phyloP scores from a whole-genome alignment of 2,113 vertebrate species.

The Varanus salvator region DNA sequence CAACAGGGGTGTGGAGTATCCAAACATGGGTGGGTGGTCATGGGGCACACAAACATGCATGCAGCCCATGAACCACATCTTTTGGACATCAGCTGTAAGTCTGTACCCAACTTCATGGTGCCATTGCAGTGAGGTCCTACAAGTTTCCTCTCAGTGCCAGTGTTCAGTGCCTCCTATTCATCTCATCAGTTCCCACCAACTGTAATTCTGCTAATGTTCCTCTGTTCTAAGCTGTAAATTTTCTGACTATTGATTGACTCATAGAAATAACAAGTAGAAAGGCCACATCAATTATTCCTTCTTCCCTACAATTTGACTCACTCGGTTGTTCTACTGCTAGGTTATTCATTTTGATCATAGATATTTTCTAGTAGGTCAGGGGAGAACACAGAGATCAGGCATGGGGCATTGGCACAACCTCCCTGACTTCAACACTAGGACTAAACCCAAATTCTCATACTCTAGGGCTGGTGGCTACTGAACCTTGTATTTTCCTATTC shows the following conservation, averaged over 20 bases:
- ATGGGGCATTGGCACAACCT: neutral
- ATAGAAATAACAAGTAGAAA: neutral
- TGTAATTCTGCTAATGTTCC: neutral
- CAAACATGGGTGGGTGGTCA: too few relatives aligned
- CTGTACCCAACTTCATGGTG: neutral
- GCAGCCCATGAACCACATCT: too few relatives aligned
- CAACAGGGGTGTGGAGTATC: too few relatives aligned
- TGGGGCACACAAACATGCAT: too few relatives aligned
- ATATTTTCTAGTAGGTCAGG: constrained; percentile 36
- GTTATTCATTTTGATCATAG: constrained; percentile 26
- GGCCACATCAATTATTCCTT: neutral
- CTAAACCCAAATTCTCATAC: neutral
- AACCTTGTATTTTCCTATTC: neutral
- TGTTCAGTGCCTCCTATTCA: neutral
- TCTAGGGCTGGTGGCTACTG: neutral
- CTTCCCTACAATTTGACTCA: rapidly evolving
- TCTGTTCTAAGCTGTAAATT: neutral
- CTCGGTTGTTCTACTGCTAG: neutral
- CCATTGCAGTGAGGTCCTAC: neutral
- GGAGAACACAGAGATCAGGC: neutral
- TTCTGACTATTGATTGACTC: neutral
- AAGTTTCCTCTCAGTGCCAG: neutral
- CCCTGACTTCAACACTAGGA: neutral
- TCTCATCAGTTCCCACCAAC: neutral
- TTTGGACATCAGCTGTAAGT: constrained; percentile 22